Base-by-base conservation (phyloP, 92 coral and sea anemone species). In the Phymanthus crucifer region DNA sequence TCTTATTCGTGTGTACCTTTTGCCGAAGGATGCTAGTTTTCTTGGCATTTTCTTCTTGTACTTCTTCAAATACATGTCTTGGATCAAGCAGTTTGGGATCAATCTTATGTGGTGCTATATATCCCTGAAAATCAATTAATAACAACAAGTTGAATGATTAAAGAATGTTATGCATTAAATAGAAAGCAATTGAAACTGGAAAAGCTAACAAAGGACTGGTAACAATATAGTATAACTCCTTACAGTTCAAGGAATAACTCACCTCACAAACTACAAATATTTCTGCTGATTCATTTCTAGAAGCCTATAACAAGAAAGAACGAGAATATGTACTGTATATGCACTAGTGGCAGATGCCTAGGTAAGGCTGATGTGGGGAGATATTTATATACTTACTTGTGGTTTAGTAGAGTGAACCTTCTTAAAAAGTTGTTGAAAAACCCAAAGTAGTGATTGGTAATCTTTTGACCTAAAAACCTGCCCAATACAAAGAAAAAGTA, bases 251-350 rank as follows among this genome's bases (percentile, higher is more conserved):
- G 5, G 46, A 12, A 23, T n/a, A 6, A 74, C 80, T 72, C 68
- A 94, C 98, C 98, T 95, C 95, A 82, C 98, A 95, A 14, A 93
- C 93, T 38, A 95, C 98, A 90, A 92, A 95, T 81, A 95, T 95
- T 71, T 95, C 98, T 9, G 98, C 98, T 54, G 98, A 95, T 78
- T 95, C 98, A 70, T 91, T 93, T 75, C 98, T 81, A 32, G 98
- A 95, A 40, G 98, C 98, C 91, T 87, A 61, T 74, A 33, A 5
- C 8, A 56, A 27, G 23, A 18, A n/a, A 40, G 58, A 43, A 66
- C 16, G 65, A 40, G 12, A 29, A 11, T 72, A 40, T 37, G 40
- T 32, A 73, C 7, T 3, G 16, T 33, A 48, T 21, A 40, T 26
- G 12, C 16, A 33, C 48, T 43, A 2, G 48, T 0, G 45, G 10